Evolutionary conservation across 2,888 invertebrate genomes (phyloP).

Genomic region (Rhamphomyia laevipes): DNA sequence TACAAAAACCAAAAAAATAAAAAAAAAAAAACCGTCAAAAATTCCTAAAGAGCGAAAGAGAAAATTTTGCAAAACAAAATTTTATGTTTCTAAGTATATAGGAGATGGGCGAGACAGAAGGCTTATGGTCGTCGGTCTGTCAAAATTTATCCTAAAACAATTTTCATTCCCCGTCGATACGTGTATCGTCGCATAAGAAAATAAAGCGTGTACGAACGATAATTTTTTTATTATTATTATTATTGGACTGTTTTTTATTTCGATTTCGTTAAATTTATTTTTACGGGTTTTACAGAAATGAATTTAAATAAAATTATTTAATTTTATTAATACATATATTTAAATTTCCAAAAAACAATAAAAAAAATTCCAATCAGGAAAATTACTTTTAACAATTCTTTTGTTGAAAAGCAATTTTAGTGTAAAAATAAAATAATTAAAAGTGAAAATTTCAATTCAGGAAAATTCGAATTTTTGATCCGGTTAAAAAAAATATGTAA

Average conservation of each 20-base stretch:
- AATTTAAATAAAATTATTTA: too few species aligned
- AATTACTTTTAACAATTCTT: too few species aligned
- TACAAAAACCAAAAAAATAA: too few species aligned
- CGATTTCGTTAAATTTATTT: background rate
- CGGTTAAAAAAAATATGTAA: background rate
- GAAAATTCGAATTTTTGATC: too few species aligned
- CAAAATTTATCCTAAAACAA: slow-evolving; percentile 10
- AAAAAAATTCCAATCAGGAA: background rate
- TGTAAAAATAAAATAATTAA: background rate
- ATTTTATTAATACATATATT: too few species aligned
- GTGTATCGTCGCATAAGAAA: slow-evolving; percentile 8
- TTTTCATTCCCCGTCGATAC: slow-evolving; percentile 12
- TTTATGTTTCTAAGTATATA: too few species aligned
- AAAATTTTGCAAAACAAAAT: too few species aligned
- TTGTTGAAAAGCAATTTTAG: background rate
- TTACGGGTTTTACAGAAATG: too few species aligned
- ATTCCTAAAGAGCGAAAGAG: too few species aligned
- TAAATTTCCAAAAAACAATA: background rate
- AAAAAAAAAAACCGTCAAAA: too few species aligned
- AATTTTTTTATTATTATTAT: background rate
- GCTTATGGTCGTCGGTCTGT: slow-evolving; percentile 10
- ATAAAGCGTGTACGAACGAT: background rate
- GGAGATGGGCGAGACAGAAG: background rate
- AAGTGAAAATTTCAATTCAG: background rate
- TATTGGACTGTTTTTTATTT: background rate